Base-by-base conservation (phyloP, 2,113 vertebrate genomes). In the Dendropsophus ebraccatus region DNA sequence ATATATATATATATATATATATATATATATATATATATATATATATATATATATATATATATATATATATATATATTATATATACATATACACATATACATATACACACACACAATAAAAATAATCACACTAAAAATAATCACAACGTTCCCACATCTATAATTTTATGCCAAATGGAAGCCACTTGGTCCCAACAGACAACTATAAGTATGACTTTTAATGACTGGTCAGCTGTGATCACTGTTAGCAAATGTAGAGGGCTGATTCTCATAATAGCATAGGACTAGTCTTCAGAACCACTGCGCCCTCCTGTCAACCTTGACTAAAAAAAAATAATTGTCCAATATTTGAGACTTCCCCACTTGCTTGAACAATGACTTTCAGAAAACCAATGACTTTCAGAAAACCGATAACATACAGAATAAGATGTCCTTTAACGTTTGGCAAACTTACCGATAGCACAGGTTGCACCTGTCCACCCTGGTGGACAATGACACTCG, bases 381-480 rank as follows among this genome's bases (percentile, higher is more conserved):
- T 30, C 2, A 37, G 30, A 10, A 14, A 37, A 69, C 65, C 32
- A 37, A 10, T 1, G 21, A 58, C 21, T n/a, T n/a, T n/a, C n/a
- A n/a, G n/a, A n/a, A n/a, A 0, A n/a, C 56, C 7, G 7, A 17
- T 1, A 65, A 65, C 13, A 25, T 13, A 14, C 60, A 62, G 28
- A 25, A 9, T 4, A 23, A 60, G 7, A 13, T 62, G 62, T 32
- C n/a, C 62, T 69, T 10, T 35, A 11, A 28, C 10, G 25, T 35
- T 69, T 25, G 25, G 11, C 19, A 11, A 70, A 93, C 96, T 88
- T 90, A 99, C 97, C 97, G 88, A 96, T 91, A 5, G 97, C 97
- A 87, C 98, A 99, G 7, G 97, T 99, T 81, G 95, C 95, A 84
- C 98, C 98, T 0, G 95, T 95, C 98, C 97, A 99, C 82, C 98